These are phyloP conservation scores for Gasterosteus nipponicus DNA, from an alignment of 2,113 vertebrate species.

Conservation along the genomic window DNA sequence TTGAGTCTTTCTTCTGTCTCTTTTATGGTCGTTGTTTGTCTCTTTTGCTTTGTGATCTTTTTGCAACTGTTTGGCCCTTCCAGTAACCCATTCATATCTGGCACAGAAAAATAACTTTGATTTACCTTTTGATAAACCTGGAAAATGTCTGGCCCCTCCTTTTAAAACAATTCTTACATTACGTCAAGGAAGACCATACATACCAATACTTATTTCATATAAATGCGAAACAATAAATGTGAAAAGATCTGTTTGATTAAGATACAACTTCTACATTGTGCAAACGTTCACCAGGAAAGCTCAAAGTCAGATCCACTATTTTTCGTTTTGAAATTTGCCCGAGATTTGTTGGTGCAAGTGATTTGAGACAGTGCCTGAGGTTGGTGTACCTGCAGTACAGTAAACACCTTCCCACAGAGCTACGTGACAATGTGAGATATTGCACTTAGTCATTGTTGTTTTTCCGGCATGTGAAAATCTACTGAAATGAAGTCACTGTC, in stretches of 20 bases:
- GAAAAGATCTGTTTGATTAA: not conserved
- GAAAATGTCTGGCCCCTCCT: not conserved
- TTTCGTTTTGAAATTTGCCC: slow-evolving; percentile 37
- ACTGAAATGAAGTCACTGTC: slow-evolving; percentile 73
- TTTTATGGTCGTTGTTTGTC: not conserved
- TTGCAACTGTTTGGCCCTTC: not conserved
- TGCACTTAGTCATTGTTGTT: slow-evolving; percentile 76
- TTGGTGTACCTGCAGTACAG: slow-evolving; percentile 43
- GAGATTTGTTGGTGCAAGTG: slow-evolving; percentile 46
- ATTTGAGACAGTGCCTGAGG: slow-evolving; percentile 64
- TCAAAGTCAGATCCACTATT: slow-evolving; percentile 1
- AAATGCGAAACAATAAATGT: not conserved
- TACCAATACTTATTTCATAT: not conserved
- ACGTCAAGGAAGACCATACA: slow-evolving; percentile 29
- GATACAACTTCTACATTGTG: not conserved
- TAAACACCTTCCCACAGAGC: slow-evolving; percentile 46
- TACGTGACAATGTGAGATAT: slow-evolving; percentile 73
- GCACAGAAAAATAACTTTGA: slow-evolving; percentile 7
- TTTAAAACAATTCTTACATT: not conserved
- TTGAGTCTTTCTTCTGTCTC: not conserved
- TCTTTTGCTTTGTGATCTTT: not conserved
- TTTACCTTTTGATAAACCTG: slow-evolving; percentile 4
- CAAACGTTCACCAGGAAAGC: slow-evolving; percentile 6
- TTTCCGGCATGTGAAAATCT: slow-evolving; percentile 73
- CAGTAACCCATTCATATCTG: slow-evolving; percentile 25